Percentiles rank a stretch among this genome's conserved stretches.
These are phyloP conservation scores for Tragelaphus scriptus DNA, from an alignment of 2,113 vertebrate genomes.

Conservation along the genomic window DNA sequence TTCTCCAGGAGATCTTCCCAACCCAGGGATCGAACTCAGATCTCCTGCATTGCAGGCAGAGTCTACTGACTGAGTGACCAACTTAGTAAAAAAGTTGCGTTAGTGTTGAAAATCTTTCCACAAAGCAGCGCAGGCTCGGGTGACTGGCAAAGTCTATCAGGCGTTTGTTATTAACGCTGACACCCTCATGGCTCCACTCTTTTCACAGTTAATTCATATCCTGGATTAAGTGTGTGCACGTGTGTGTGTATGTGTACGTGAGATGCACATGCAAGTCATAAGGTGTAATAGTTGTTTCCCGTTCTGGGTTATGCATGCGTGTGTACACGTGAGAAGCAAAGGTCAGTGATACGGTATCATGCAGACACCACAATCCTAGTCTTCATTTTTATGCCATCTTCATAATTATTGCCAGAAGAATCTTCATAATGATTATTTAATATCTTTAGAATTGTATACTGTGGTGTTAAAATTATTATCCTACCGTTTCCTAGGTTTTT, in stretches of 20 bases:
- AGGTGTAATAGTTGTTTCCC: neutral
- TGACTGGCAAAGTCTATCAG: rapidly evolving
- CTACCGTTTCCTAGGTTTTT: neutral
- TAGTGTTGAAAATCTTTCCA: neutral
- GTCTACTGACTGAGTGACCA: neutral
- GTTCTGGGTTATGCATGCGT: neutral
- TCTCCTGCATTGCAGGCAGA: neutral
- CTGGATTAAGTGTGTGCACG: neutral
- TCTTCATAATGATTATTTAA: neutral
- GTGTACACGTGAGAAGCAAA: neutral
- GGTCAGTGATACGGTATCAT: rapidly evolving
- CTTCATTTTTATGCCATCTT: neutral
- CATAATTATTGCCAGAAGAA: neutral
- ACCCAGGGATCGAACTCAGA: neutral
- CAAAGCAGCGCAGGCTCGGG: neutral
- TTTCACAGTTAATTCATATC: neutral
- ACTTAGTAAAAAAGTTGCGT: rapidly evolving
- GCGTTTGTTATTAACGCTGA: rapidly evolving
- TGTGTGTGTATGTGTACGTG: neutral
- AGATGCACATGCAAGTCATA: neutral
- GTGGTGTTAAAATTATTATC: too few species aligned
- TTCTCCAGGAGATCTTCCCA: neutral
- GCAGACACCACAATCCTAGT: too few species aligned
- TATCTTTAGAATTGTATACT: neutral
- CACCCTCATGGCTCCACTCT: rapidly evolving